phyloP scores from a whole-genome alignment of 2,113 vertebrate species.

The Lanius collurio region DNA sequence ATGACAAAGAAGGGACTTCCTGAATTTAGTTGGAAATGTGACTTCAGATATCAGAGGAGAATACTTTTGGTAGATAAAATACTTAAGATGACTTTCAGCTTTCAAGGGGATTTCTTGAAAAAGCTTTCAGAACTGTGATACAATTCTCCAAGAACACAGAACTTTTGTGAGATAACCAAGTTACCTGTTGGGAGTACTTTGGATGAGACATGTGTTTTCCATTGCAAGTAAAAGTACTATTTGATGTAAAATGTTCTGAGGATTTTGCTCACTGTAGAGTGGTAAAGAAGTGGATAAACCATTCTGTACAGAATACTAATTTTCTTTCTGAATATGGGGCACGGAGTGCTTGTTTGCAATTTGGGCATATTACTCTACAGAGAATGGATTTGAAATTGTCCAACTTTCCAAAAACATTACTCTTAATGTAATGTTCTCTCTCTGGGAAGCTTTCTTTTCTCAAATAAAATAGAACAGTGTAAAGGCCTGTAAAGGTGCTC shows the following conservation, averaged over 20 bases:
- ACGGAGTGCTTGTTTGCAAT: neutral
- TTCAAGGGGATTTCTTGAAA: constrained; percentile 37
- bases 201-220: constrained; percentile 50
- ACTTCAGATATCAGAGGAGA: constrained; percentile 36
- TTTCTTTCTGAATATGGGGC: neutral
- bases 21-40: constrained; percentile 35
- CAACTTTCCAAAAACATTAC: neutral
- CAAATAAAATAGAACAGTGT: neutral
- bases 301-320: constrained; percentile 5
- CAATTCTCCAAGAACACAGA: constrained; percentile 47
- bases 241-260: constrained; percentile 49
- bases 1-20: constrained; percentile 34
- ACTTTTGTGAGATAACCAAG: constrained; percentile 8
- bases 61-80: constrained; percentile 25
- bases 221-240: constrained; percentile 5
- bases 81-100: neutral
- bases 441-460: neutral
- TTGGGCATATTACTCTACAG: neutral
- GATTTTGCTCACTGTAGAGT: constrained; percentile 4
- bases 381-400: constrained; percentile 14
- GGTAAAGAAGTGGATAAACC: neutral
- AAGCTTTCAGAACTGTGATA: constrained; percentile 46
- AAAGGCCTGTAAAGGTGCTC: neutral
- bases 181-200: constrained; percentile 56
- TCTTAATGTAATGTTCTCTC: neutral